Percentiles rank a stretch among this genome's conserved stretches.
Conservation (phyloP, 2,113 vertebrate species). For the Kryptolebias marmoratus region DNA sequence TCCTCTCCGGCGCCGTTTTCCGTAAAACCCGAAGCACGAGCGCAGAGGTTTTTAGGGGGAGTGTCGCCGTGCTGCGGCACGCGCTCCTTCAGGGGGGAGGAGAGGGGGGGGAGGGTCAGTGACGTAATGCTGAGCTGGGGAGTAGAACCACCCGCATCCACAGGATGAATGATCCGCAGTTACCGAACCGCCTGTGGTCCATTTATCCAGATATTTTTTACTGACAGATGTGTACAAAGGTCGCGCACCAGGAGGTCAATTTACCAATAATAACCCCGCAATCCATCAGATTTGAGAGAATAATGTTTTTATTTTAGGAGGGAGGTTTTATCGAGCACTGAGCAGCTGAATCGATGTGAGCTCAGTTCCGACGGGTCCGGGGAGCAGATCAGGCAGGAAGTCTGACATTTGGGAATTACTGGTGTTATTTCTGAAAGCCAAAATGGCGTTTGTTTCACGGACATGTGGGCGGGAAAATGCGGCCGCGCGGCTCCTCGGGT, state of each 20-base stretch:
- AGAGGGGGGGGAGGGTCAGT: neutral
- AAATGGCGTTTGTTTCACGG: constrained; percentile 55
- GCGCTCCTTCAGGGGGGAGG: constrained; percentile 12
- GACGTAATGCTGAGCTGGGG: constrained; percentile 39
- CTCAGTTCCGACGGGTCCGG: neutral
- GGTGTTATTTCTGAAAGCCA: constrained; percentile 47
- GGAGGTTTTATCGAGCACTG: too few relatives aligned
- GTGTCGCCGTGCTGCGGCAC: constrained; percentile 52
- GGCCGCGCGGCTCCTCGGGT: constrained; percentile 51
- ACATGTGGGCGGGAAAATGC: constrained; percentile 64
- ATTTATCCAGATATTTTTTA: too few relatives aligned
- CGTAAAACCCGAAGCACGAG: neutral
- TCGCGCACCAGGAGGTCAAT: too few relatives aligned
- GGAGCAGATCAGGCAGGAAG: neutral
- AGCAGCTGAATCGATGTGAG: neutral
- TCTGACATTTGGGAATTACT: constrained; percentile 9
- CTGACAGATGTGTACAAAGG: too few relatives aligned
- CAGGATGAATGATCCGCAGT: too few relatives aligned
- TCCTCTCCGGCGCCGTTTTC: neutral
- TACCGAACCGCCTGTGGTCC: too few relatives aligned
- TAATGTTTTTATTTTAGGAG: too few relatives aligned
- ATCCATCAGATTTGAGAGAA: too few relatives aligned
- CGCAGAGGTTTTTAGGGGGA: constrained; percentile 40
- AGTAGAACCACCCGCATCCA: neutral
- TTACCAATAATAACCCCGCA: too few relatives aligned